Base-by-base conservation (phyloP, 2,113 vertebrate species). In the Bujurquina vittata region DNA sequence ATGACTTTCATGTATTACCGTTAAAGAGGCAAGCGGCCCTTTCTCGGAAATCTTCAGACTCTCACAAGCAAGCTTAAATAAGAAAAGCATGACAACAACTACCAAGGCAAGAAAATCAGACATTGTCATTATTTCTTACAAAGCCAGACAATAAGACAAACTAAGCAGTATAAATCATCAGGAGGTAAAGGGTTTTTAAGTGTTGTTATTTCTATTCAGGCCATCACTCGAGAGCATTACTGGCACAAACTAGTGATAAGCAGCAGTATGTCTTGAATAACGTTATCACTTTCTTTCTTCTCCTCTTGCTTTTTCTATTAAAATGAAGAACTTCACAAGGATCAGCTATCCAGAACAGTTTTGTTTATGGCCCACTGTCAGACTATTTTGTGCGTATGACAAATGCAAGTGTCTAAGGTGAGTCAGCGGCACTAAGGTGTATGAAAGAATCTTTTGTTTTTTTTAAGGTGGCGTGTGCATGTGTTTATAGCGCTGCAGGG, bases 401-500 rank as follows among this genome's bases (percentile, higher is more conserved):
- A 37, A 37, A 37, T 37, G 35, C 5, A 7, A 31, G 59, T 12
- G n/a, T 83, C 74, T 59, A 78, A 63, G 43, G 75, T 0, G 3
- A 82, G 29, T 10, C 54, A 52, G 37, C 3, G 63, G 56, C 65
- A 29, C 12, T 49, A 23, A 55, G 40, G 52, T 4, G n/a, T 26
- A 31, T 17, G 6, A 65, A 49, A 46, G 1, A 81, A 31, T 35
- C 1, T 0, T 14, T 56, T 80, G 33, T 33, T 79, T 77, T 43
- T 67, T 80, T 79, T 59, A 56, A 88, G 77, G 82, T 83, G 78
- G 57, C 15, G 22, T 26, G 46, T 49, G 60, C 0, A 31, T 62
- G 37, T 80, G 56, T 77, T 87, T 77, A 52, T 83, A 62, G 10
- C 18, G 72, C 75, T 18, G 35, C 33, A 54, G 80, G 81, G 74